Conservation (phyloP, 2,797 vertebrate genomes). For the Zenarchopterus dispar region DNA sequence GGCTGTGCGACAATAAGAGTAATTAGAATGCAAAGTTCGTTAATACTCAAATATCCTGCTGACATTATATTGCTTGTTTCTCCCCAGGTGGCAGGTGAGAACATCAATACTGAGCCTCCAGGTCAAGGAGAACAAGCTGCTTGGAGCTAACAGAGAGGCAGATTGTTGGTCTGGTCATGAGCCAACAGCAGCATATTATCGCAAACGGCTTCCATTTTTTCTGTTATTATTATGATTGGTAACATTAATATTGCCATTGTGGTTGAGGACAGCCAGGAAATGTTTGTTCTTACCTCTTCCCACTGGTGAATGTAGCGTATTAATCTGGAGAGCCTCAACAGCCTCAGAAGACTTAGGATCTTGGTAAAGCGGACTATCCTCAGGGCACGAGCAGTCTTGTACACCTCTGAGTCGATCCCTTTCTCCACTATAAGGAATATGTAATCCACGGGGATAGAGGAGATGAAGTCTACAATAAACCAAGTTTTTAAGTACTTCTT, state of each 20-base stretch:
- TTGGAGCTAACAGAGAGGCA: constrained; percentile 46
- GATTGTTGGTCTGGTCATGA: constrained; percentile 46
- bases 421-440: constrained; percentile 99
- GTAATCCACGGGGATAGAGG: constrained; percentile 98
- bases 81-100: constrained; percentile 66
- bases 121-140: constrained; percentile 42
- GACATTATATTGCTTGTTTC: constrained; percentile 52
- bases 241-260: constrained; percentile 5
- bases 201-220: constrained; percentile 24
- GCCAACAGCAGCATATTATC: constrained; percentile 60
- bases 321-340: constrained; percentile 91
- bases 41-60: constrained; percentile 54
- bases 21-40: constrained; percentile 68
- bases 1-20: constrained; percentile 51
- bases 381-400: constrained; percentile 94
- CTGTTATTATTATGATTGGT: constrained; percentile 18
- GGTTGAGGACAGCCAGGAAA: not conserved
- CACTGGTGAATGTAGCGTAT: constrained; percentile 98
- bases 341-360: constrained; percentile 92
- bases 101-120: constrained; percentile 45
- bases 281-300: constrained; percentile 89
- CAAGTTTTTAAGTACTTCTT: constrained; percentile 96
- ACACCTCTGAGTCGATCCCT: constrained; percentile 97
- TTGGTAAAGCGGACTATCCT: constrained; percentile 97
- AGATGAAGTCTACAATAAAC: constrained; percentile 98